phyloP scores from a whole-genome alignment of 1,140 invertebrate species.

The Mylabris phalerata region DNA sequence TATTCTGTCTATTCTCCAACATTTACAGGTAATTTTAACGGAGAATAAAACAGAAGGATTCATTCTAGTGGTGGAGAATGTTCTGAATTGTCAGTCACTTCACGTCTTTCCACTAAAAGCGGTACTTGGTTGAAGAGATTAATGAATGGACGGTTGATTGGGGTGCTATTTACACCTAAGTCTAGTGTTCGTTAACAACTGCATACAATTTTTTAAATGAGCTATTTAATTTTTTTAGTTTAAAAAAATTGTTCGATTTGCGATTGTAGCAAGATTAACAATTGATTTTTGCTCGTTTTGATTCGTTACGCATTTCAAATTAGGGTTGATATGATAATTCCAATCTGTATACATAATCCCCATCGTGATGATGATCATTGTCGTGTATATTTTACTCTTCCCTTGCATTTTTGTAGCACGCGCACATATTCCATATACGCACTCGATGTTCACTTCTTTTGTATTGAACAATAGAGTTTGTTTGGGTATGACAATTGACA shows the following conservation, averaged over 20 bases:
- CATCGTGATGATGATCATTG: too few species aligned
- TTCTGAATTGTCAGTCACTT: conserved; percentile 43
- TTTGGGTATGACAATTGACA: conserved; percentile 37
- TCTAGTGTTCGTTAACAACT: conserved; percentile 5
- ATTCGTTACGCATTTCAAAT: too few species aligned
- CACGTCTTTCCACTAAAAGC: conserved; percentile 26
- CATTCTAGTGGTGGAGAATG: conserved; percentile 18
- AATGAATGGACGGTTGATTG: conserved; percentile 32
- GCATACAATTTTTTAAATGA: too few species aligned
- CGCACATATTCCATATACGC: conserved; percentile 19
- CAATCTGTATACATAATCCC: too few species aligned
- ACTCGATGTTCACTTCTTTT: conserved; percentile 36
- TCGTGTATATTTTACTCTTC: too few species aligned
- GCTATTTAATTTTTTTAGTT: too few species aligned
- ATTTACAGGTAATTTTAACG: conserved; percentile 13
- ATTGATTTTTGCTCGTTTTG: too few species aligned
- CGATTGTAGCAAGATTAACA: too few species aligned
- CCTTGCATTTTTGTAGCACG: too few species aligned
- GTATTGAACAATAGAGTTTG: conserved; percentile 33
- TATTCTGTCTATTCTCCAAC: neutral
- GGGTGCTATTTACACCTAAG: conserved; percentile 15
- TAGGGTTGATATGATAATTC: too few species aligned
- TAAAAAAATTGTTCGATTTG: too few species aligned
- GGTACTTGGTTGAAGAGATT: conserved; percentile 29
- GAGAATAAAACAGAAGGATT: conserved; percentile 9